Conservation (phyloP, 2,113 vertebrate species). For the Phrynocephalus versicolor region DNA sequence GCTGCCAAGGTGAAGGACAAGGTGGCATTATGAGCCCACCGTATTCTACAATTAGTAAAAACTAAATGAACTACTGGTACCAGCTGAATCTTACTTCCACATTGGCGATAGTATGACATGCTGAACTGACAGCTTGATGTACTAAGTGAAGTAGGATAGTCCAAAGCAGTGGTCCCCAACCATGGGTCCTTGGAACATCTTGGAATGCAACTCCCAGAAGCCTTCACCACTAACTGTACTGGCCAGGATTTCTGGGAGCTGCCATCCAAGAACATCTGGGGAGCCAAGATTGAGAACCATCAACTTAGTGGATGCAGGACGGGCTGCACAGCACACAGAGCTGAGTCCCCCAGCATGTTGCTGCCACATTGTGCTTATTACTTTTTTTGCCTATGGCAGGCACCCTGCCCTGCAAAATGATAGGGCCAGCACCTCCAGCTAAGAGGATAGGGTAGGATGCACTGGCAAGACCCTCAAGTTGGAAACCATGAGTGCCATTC, state of each 20-base stretch:
- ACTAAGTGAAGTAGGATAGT: too few relatives aligned
- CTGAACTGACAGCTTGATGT: too few relatives aligned
- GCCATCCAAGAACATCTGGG: too few relatives aligned
- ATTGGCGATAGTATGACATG: neutral
- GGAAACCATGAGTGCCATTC: neutral
- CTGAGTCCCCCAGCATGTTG: neutral
- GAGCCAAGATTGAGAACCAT: too few relatives aligned
- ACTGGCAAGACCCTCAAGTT: neutral
- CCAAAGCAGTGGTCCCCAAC: too few relatives aligned
- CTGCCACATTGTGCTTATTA: neutral
- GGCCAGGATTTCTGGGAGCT: too few relatives aligned
- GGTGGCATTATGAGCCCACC: neutral
- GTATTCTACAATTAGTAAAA: neutral
- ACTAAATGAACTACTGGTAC: neutral
- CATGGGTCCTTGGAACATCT: too few relatives aligned
- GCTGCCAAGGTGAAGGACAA: neutral
- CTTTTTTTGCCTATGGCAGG: neutral
- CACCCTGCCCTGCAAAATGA: neutral
- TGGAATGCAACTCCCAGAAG: too few relatives aligned
- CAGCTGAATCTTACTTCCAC: neutral
- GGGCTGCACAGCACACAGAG: neutral
- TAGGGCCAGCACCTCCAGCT: neutral
- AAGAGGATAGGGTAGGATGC: neutral
- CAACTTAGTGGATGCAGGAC: neutral
- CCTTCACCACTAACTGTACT: too few relatives aligned